A percentile compares a stretch with the other conserved stretches of the same genome.
Evolutionary conservation across 2,888 invertebrate genomes (phyloP).

Genomic region (Unio pictorum): DNA sequence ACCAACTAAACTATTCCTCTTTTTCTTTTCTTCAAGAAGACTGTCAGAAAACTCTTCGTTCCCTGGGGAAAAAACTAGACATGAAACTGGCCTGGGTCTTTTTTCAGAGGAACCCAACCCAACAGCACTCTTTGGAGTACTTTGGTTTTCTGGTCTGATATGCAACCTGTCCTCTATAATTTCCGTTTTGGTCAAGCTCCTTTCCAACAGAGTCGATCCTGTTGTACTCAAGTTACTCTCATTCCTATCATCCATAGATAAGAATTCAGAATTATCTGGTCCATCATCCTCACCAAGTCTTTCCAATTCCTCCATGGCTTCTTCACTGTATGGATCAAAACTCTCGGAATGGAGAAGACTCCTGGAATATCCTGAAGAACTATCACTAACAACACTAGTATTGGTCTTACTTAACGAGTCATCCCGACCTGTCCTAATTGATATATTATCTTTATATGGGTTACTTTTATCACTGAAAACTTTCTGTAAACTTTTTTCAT

Average conservation of each 20-base stretch:
- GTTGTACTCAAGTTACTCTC: slow-evolving; percentile 5
- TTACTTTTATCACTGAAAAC: too few species aligned
- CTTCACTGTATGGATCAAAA: slow-evolving; percentile 62
- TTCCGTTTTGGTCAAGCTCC: neutral
- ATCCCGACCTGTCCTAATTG: too few species aligned
- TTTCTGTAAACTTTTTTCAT: too few species aligned
- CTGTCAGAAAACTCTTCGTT: slow-evolving; percentile 22
- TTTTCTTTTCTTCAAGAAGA: slow-evolving; percentile 39
- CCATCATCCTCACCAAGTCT: slow-evolving; percentile 49
- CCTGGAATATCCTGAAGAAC: slow-evolving; percentile 22
- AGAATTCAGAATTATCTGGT: slow-evolving; percentile 34
- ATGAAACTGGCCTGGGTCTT: slow-evolving; percentile 53
- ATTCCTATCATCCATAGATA: slow-evolving; percentile 22
- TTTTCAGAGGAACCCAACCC: slow-evolving; percentile 28
- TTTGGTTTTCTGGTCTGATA: slow-evolving; percentile 26
- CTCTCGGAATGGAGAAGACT: slow-evolving; percentile 24
- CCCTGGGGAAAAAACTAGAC: slow-evolving; percentile 46
- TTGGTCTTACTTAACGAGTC: neutral
- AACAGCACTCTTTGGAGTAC: slow-evolving; percentile 26
- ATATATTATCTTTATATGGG: too few species aligned
- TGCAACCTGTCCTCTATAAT: slow-evolving; percentile 10
- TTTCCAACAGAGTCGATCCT: neutral
- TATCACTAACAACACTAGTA: slow-evolving; percentile 16
- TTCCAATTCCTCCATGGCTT: slow-evolving; percentile 68
- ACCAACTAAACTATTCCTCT: slow-evolving; percentile 47